A percentile compares a stretch with the other conserved stretches of the same genome.
Evolutionary conservation across 1,140 invertebrate genomes (phyloP).

Genomic region (Tetragnatha versicolor): DNA sequence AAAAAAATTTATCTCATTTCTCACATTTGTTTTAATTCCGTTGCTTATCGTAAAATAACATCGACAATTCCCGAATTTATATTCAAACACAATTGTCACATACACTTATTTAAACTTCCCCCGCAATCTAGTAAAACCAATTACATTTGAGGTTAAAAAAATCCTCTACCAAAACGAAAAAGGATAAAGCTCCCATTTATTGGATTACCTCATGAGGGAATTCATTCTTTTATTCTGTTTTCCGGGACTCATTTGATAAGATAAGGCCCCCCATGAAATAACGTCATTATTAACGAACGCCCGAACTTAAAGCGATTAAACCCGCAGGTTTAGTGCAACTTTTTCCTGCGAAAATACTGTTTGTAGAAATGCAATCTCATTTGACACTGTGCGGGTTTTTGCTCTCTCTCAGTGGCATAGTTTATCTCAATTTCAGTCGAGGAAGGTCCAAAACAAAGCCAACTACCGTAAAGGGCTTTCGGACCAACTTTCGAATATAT

Average conservation of each 20-base stretch:
- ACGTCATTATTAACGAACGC: constrained; percentile 13
- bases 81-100: too few species aligned
- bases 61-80: too few species aligned
- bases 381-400: constrained; percentile 5
- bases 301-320: constrained; percentile 26
- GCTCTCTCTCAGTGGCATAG: constrained; percentile 1
- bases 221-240: background rate
- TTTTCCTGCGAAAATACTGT: background rate
- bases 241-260: constrained; percentile 23
- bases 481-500: too few species aligned
- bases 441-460: background rate
- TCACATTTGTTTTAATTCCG: too few species aligned
- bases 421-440: constrained; percentile 10
- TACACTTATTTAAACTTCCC: too few species aligned
- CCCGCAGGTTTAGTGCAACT: constrained; percentile 19
- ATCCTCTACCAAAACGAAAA: too few species aligned
- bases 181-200: constrained; percentile 9
- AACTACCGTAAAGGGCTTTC: constrained; percentile 21
- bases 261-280: constrained; percentile 7
- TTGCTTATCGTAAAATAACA: too few species aligned
- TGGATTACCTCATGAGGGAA: background rate
- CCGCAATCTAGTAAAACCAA: too few species aligned
- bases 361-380: constrained; percentile 14
- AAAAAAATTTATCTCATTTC: too few species aligned
- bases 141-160: too few species aligned